A percentile compares a stretch with the other conserved stretches of the same genome.
Evolutionary conservation across 2,888 invertebrate species (phyloP).

Genomic region (Eucera pruinosa): DNA sequence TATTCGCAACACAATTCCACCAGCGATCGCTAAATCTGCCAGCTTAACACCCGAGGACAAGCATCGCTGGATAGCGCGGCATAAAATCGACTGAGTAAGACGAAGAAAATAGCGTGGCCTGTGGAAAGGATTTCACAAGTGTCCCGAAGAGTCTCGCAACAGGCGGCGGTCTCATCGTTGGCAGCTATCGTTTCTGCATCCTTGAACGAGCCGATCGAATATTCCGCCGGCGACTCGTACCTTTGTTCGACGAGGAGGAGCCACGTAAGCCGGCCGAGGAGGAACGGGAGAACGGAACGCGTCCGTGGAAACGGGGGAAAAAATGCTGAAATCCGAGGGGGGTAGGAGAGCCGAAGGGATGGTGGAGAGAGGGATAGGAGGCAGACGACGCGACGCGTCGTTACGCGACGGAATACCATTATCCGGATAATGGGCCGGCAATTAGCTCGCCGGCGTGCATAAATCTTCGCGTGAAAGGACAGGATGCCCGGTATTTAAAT

Average conservation of each 20-base stretch:
- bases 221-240: conserved; percentile 64
- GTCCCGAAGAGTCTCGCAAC: no score
- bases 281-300: conserved; percentile 22
- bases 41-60: not conserved
- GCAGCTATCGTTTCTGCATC: conserved; percentile 32
- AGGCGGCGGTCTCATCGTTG: no score
- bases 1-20: not conserved
- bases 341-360: conserved; percentile 14
- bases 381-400: conserved; percentile 67
- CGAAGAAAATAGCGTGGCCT: no score
- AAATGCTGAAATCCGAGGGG: conserved; percentile 3
- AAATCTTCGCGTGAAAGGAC: conserved; percentile 84
- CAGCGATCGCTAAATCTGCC: not conserved
- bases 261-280: conserved; percentile 21
- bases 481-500: conserved; percentile 84
- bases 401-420: conserved; percentile 82
- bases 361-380: conserved; percentile 27
- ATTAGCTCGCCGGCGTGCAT: conserved; percentile 83
- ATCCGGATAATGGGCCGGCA: conserved; percentile 83
- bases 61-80: no score
- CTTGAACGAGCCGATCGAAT: conserved; percentile 63
- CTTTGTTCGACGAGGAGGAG: conserved; percentile 58
- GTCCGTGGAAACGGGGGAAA: conserved; percentile 14
- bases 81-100: no score
- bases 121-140: conserved; percentile 10